These are phyloP conservation scores for Galaxias olidus DNA, from an alignment of 2,797 vertebrate species.

Conservation along the genomic window DNA sequence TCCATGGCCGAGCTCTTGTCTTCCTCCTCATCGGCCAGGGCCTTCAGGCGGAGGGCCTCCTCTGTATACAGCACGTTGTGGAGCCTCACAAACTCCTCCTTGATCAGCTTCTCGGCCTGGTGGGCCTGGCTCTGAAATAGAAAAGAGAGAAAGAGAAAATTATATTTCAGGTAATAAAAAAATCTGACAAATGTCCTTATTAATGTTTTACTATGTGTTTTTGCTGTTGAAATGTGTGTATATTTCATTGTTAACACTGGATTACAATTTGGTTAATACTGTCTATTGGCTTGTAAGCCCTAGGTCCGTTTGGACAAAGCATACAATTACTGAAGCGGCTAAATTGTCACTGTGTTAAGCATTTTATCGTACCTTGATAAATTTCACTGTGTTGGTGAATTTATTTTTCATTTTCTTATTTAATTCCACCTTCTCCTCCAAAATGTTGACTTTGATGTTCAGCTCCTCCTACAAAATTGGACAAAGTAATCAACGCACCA, in stretches of 20 bases:
- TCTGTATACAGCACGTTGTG: slow-evolving; percentile 52
- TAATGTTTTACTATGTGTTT: too few relatives aligned
- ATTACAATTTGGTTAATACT: too few relatives aligned
- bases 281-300: too few relatives aligned
- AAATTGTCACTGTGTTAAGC: neutral
- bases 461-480: slow-evolving; percentile 62
- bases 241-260: too few relatives aligned
- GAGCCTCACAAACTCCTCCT: slow-evolving; percentile 70
- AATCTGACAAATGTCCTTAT: too few relatives aligned
- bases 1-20: slow-evolving; percentile 53
- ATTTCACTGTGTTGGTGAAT: slow-evolving; percentile 48
- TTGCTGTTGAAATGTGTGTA: too few relatives aligned
- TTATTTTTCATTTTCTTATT: slow-evolving; percentile 59
- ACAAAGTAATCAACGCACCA: neutral
- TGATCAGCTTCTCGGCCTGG: slow-evolving; percentile 68
- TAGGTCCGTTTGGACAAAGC: too few relatives aligned
- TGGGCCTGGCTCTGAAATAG: slow-evolving; percentile 63
- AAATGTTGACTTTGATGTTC: slow-evolving; percentile 63
- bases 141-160: neutral
- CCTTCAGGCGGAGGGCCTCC: slow-evolving; percentile 57
- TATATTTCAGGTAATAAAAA: too few relatives aligned
- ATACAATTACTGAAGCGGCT: neutral
- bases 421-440: slow-evolving; percentile 65
- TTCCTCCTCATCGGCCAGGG: slow-evolving; percentile 62
- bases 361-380: slow-evolving; percentile 66